Evolutionary conservation across 1,140 invertebrate species (phyloP).

Genomic region (Trissolcus basalis): DNA sequence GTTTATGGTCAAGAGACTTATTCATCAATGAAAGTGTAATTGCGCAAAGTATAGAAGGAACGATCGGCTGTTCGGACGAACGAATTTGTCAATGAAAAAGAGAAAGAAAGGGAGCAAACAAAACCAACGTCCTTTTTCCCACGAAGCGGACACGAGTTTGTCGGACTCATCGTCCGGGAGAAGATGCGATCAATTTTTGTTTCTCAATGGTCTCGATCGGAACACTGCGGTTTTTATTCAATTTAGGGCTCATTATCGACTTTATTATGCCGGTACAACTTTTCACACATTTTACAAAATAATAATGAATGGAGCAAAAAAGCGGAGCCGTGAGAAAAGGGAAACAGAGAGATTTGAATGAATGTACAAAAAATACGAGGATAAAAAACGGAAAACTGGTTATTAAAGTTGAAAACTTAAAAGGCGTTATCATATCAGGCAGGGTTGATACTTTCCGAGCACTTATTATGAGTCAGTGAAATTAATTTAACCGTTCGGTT

Average conservation of each 20-base stretch:
- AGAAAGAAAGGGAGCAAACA: slow-evolving; percentile 33
- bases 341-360: slow-evolving; percentile 13
- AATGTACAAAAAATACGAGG: slow-evolving; percentile 6
- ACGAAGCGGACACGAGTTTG: slow-evolving; percentile 46
- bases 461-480: slow-evolving; percentile 55
- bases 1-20: not conserved
- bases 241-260: slow-evolving; percentile 50
- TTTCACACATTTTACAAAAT: slow-evolving; percentile 48
- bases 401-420: too few species aligned
- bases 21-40: slow-evolving; percentile 49
- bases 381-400: not conserved
- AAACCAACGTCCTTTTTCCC: slow-evolving; percentile 47
- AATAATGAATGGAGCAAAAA: slow-evolving; percentile 23
- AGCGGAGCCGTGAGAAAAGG: slow-evolving; percentile 39
- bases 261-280: slow-evolving; percentile 45
- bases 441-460: too few species aligned
- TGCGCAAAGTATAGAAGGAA: slow-evolving; percentile 23
- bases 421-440: too few species aligned
- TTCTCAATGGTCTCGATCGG: slow-evolving; percentile 53
- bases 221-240: slow-evolving; percentile 56
- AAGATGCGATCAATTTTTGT: slow-evolving; percentile 47
- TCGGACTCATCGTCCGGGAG: slow-evolving; percentile 35
- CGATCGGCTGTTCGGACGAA: slow-evolving; percentile 35
- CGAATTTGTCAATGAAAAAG: slow-evolving; percentile 54
- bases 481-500: slow-evolving; percentile 60